Conservation (phyloP, 2,113 vertebrate genomes). For the Panurus biarmicus region DNA sequence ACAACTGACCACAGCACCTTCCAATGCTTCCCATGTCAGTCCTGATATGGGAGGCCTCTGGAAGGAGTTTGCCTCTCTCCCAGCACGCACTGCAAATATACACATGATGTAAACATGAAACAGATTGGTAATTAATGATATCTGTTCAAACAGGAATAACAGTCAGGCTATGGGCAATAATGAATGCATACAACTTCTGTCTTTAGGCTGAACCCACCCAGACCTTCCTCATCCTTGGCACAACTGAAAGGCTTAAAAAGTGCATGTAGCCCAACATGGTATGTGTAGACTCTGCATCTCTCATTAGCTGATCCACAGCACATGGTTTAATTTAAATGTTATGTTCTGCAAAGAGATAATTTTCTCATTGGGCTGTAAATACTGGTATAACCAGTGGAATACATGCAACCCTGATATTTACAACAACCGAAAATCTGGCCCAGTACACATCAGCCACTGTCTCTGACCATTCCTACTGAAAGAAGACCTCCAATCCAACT, state of each 20-base stretch:
- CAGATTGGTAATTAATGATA: not conserved
- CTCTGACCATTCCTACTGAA: not conserved
- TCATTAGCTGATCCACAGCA: not conserved
- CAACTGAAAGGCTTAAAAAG: not conserved
- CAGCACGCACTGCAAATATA: not conserved
- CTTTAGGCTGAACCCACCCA: not conserved
- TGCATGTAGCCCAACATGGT: not conserved
- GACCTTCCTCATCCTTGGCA: not conserved
- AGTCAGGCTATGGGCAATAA: not conserved
- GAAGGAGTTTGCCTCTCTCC: not conserved
- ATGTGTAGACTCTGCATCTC: not conserved
- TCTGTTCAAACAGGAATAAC: not conserved
- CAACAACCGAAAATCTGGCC: not conserved
- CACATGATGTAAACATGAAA: not conserved
- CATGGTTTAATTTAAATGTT: not conserved
- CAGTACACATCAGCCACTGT: not conserved
- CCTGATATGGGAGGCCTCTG: rapidly evolving
- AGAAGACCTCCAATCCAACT: not conserved
- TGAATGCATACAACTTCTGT: not conserved
- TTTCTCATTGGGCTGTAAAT: not conserved
- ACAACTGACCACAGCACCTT: not conserved
- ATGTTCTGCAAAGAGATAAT: not conserved
- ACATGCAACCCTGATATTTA: not conserved
- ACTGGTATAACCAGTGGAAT: not conserved
- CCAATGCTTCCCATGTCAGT: not conserved